Conservation (phyloP, 2,797 vertebrate species). For the Distichodus sexfasciatus region DNA sequence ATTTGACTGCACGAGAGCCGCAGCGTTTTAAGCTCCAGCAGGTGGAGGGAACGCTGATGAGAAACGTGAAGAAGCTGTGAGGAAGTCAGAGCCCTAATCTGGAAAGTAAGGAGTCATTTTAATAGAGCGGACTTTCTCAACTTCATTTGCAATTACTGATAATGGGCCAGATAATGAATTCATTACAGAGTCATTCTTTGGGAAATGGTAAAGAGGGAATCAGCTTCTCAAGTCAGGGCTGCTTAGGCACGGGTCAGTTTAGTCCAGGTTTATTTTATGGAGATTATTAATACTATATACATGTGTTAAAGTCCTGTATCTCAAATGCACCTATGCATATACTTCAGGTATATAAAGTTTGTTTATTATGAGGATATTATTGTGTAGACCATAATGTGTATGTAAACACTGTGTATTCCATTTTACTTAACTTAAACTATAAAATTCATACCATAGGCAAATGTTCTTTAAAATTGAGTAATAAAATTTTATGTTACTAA, state of each 20-base stretch:
- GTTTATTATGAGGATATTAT: too few species aligned
- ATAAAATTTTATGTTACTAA: too few species aligned
- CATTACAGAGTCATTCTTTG: conserved; percentile 3
- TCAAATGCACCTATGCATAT: too few species aligned
- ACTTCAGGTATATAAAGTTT: too few species aligned
- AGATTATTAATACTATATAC: too few species aligned
- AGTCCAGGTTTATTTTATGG: too few species aligned
- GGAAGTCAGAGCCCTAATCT: neutral
- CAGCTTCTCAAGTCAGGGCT: neutral
- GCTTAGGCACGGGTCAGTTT: neutral
- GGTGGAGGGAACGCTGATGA: neutral
- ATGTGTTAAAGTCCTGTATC: too few species aligned
- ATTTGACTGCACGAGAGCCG: conserved; percentile 2
- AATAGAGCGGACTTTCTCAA: conserved; percentile 2
- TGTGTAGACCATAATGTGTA: too few species aligned
- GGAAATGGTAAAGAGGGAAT: conserved; percentile 7
- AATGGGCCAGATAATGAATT: neutral
- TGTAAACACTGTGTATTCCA: too few species aligned
- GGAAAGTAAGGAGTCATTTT: neutral
- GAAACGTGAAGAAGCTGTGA: neutral
- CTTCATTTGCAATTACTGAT: conserved; percentile 23
- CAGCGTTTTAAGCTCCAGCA: conserved; percentile 18
- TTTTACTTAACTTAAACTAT: too few species aligned
- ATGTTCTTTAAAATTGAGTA: too few species aligned
- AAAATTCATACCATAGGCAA: too few species aligned